A percentile compares a stretch with the other conserved stretches of the same genome.
phyloP scores from a whole-genome alignment of 2,113 vertebrate genomes.

The Paradoxurus hermaphroditus region DNA sequence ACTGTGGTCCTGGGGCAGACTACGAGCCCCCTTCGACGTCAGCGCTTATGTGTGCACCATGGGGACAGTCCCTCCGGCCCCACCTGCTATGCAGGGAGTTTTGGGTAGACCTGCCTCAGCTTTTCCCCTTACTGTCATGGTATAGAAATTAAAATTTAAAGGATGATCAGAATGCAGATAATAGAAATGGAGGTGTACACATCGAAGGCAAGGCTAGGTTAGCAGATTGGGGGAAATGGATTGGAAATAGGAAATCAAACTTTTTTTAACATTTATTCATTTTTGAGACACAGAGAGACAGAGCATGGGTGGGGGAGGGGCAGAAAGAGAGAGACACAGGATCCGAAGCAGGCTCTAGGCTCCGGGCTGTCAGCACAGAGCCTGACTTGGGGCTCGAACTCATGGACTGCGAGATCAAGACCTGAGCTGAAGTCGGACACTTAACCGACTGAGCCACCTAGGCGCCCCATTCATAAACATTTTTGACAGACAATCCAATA shows the following conservation, averaged over 20 bases:
- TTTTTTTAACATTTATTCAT: not conserved
- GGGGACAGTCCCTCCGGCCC: accelerated
- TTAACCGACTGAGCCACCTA: too few species aligned
- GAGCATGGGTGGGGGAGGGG: too few species aligned
- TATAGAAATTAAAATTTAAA: not conserved
- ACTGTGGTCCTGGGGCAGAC: not conserved
- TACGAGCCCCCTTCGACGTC: too few species aligned
- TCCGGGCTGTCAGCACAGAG: too few species aligned
- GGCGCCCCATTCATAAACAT: not conserved
- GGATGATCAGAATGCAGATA: not conserved
- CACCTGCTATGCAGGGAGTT: accelerated
- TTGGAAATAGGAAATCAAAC: not conserved
- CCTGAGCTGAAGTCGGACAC: too few species aligned
- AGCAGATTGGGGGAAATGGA: not conserved
- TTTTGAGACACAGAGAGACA: too few species aligned
- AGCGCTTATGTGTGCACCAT: not conserved
- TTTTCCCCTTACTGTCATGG: not conserved
- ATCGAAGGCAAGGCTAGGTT: not conserved
- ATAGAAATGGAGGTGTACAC: not conserved
- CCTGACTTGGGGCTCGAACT: too few species aligned
- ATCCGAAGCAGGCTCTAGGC: too few species aligned
- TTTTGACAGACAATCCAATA: not conserved
- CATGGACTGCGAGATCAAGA: too few species aligned
- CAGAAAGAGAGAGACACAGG: too few species aligned
- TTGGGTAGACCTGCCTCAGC: not conserved